Conservation (phyloP, 1,140 invertebrate species). For the Colletes latitarsis region DNA sequence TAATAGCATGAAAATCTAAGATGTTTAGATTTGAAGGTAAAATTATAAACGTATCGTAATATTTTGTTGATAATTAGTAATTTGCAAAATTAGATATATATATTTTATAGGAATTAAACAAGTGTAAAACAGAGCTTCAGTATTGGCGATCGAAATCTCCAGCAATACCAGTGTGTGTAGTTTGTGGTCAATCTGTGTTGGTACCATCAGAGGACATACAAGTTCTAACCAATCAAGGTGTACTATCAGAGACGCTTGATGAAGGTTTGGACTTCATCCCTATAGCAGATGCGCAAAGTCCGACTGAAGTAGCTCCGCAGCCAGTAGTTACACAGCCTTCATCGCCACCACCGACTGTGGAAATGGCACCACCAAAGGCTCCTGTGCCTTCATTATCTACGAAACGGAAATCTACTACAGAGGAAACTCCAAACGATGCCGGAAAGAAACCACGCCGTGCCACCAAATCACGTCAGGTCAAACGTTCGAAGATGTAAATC, state of each 20-base stretch:
- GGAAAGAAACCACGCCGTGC: slow-evolving; percentile 77
- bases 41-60: not conserved
- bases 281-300: slow-evolving; percentile 75
- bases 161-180: slow-evolving; percentile 84
- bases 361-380: slow-evolving; percentile 78
- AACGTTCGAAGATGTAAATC: slow-evolving; percentile 79
- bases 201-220: slow-evolving; percentile 83
- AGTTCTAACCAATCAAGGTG: slow-evolving; percentile 83
- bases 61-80: not conserved
- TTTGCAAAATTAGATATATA: not conserved
- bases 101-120: slow-evolving; percentile 88
- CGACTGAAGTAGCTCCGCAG: slow-evolving; percentile 64
- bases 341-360: slow-evolving; percentile 57
- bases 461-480: slow-evolving; percentile 77
- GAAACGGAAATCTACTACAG: slow-evolving; percentile 75
- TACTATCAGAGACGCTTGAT: slow-evolving; percentile 81
- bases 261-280: slow-evolving; percentile 80
- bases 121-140: slow-evolving; percentile 94
- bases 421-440: slow-evolving; percentile 70
- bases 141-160: slow-evolving; percentile 94
- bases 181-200: slow-evolving; percentile 83
- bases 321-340: slow-evolving; percentile 44
- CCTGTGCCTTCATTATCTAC: slow-evolving; percentile 69
- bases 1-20: not conserved
- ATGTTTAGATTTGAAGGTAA: not conserved